Percentiles rank a stretch among this genome's conserved stretches.
phyloP scores from a whole-genome alignment of 2,113 vertebrate genomes.

The Forbesichthys papilliferus region DNA sequence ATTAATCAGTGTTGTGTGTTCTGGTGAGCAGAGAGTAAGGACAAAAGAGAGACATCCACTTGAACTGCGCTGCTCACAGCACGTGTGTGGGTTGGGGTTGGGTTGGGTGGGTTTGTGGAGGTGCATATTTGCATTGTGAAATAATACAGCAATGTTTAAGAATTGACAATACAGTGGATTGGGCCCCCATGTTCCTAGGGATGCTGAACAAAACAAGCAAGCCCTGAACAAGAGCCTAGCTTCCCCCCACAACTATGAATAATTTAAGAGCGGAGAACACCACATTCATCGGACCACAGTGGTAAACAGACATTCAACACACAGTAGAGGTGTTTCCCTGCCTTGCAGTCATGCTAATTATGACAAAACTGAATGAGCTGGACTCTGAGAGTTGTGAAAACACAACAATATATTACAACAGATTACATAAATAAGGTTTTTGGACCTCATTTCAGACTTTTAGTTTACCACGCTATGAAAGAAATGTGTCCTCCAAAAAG shows the following conservation, averaged over 20 bases:
- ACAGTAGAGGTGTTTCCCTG: conserved; percentile 17
- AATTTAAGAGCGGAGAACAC: conserved; percentile 58
- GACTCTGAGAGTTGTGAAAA: neutral
- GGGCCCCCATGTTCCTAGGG: conserved; percentile 36
- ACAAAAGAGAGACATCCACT: conserved; percentile 46
- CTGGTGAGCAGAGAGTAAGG: conserved; percentile 56
- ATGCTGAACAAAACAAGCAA: conserved; percentile 59
- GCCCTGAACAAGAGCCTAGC: conserved; percentile 54
- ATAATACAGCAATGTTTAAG: conserved; percentile 41
- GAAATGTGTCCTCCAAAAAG: conserved; percentile 57
- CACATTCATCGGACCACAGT: conserved; percentile 43
- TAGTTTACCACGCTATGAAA: conserved; percentile 53
- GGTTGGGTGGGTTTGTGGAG: conserved; percentile 30
- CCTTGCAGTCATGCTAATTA: conserved; percentile 8
- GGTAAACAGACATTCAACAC: conserved; percentile 64
- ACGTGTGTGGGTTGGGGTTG: conserved; percentile 1
- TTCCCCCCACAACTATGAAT: conserved; percentile 56
- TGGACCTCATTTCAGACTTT: conserved; percentile 29
- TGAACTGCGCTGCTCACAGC: conserved; percentile 35
- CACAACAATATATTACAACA: conserved; percentile 1
- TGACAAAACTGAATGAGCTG: conserved; percentile 26
- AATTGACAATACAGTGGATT: conserved; percentile 54
- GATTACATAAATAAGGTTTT: neutral
- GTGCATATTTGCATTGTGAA: conserved; percentile 15
- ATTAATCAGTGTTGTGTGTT: conserved; percentile 52